Conservation (phyloP, 92 coral and sea anemone species). For the Desmophyllum pertusum region DNA sequence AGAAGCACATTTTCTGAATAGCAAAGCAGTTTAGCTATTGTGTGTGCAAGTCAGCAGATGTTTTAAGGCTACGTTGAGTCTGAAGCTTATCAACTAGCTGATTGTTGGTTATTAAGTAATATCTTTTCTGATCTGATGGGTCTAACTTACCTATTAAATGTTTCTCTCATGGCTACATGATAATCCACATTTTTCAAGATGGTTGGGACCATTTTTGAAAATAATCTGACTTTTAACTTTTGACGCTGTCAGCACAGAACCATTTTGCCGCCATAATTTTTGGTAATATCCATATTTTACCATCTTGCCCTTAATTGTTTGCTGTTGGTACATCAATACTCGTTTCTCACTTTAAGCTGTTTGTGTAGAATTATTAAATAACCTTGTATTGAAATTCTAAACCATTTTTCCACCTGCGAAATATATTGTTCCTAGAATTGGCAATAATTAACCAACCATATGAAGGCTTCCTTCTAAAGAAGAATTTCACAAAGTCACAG, state of each 20-base stretch:
- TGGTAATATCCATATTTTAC: no score
- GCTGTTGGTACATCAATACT: no score
- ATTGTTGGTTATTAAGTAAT: not conserved
- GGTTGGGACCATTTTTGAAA: not conserved
- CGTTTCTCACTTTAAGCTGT: no score
- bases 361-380: no score
- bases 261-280: no score
- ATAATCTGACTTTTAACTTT: no score
- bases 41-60: slow-evolving; percentile 13
- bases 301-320: no score
- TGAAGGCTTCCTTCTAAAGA: not conserved
- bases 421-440: no score
- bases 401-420: not conserved
- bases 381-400: no score
- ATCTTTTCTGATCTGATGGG: not conserved
- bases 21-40: not conserved
- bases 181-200: not conserved
- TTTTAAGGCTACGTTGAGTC: slow-evolving; percentile 22
- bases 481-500: not conserved
- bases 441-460: not conserved
- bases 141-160: not conserved
- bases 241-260: no score
- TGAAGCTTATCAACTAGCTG: not conserved
- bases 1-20: slow-evolving; percentile 32
- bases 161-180: not conserved